A percentile compares a stretch with the other conserved stretches of the same genome.
Conservation (phyloP, 2,888 invertebrate species). For the Drosophila helvetica region DNA sequence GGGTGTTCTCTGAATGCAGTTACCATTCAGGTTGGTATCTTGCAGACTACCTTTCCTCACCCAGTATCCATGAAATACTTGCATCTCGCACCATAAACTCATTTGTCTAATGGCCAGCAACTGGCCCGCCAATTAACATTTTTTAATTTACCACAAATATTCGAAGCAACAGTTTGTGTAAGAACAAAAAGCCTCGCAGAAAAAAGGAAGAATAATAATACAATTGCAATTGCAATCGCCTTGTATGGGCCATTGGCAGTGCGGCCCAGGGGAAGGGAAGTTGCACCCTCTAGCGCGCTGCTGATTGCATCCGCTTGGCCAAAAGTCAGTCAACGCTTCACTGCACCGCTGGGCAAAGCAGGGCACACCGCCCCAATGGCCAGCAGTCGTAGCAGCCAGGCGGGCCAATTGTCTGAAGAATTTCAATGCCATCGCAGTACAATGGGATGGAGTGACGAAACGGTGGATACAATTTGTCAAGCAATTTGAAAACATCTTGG, state of each 20-base stretch:
- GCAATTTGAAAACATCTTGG: no score
- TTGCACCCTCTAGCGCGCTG: constrained; percentile 34
- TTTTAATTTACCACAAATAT: constrained; percentile 66
- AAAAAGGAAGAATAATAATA: constrained; percentile 9
- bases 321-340: constrained; percentile 57
- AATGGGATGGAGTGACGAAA: constrained; percentile 3
- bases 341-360: constrained; percentile 44
- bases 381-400: constrained; percentile 35
- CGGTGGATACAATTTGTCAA: not conserved
- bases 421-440: constrained; percentile 68
- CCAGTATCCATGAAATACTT: constrained; percentile 42
- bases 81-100: constrained; percentile 40
- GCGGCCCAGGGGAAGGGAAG: constrained; percentile 18
- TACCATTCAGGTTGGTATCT: no score
- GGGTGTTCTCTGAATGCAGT: constrained; percentile 49
- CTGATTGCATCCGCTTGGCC: constrained; percentile 59
- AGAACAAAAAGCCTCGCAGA: constrained; percentile 49
- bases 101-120: constrained; percentile 33
- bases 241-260: constrained; percentile 34
- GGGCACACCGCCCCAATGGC: constrained; percentile 42
- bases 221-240: constrained; percentile 34
- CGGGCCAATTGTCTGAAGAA: constrained; percentile 38
- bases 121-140: constrained; percentile 58
- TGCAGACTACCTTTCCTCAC: constrained; percentile 14
- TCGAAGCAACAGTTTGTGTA: constrained; percentile 68